These are phyloP conservation scores for Loxodonta africana DNA, from an alignment of 2,113 vertebrate species.

Conservation along the genomic window DNA sequence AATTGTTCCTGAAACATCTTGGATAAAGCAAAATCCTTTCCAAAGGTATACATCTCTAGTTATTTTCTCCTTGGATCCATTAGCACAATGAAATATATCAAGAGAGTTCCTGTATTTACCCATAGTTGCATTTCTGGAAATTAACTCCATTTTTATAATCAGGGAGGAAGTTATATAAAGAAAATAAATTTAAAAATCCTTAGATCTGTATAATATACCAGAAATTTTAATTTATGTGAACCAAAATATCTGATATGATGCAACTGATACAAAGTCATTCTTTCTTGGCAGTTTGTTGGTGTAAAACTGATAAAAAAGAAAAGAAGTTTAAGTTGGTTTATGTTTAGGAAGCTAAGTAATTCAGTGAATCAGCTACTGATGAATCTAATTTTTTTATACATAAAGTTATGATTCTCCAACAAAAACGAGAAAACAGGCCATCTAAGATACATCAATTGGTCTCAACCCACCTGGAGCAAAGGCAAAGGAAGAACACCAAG, in stretches of 20 bases:
- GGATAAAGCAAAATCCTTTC: neutral
- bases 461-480: too few relatives aligned
- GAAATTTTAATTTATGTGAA: constrained; percentile 26
- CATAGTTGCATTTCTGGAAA: constrained; percentile 31
- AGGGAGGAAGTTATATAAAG: neutral
- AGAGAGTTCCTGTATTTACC: neutral
- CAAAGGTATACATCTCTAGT: neutral
- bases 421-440: too few relatives aligned
- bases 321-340: neutral
- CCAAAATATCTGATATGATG: neutral
- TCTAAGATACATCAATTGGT: too few relatives aligned
- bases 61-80: neutral
- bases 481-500: too few relatives aligned
- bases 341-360: neutral
- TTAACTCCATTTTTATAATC: constrained; percentile 11
- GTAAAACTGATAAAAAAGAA: constrained; percentile 1
- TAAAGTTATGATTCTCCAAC: neutral
- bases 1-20: neutral
- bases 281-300: neutral
- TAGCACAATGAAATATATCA: neutral
- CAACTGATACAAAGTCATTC: neutral
- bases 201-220: neutral
- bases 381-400: constrained; percentile 25
- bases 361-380: neutral
- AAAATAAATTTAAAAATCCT: neutral